Conservation (phyloP, 64 coral and sea anemone genomes). For the Actinia tenebrosa region DNA sequence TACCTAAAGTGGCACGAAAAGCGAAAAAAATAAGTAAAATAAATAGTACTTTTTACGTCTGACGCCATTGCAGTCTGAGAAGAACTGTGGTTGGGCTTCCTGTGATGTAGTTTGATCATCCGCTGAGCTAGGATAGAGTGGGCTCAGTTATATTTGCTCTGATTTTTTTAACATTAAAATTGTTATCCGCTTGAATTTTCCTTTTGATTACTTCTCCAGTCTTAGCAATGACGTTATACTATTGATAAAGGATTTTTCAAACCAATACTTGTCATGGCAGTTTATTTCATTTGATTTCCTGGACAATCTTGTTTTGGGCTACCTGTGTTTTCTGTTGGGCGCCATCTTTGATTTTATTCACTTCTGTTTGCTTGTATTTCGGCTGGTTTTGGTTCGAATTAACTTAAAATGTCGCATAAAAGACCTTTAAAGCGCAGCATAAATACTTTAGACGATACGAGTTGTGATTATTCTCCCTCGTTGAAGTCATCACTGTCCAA, state of each 20-base stretch:
- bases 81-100: not conserved
- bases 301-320: not conserved
- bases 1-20: not conserved
- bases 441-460: not conserved
- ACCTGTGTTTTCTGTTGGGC: not conserved
- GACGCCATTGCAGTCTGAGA: not conserved
- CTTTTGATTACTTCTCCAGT: not conserved
- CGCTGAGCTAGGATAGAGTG: not conserved
- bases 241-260: too few relatives aligned
- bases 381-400: not conserved
- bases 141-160: not conserved
- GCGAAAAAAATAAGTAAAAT: not conserved
- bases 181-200: not conserved
- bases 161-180: not conserved
- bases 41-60: not conserved
- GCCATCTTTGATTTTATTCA: not conserved
- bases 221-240: too few relatives aligned
- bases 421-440: slow-evolving; percentile 1
- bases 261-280: too few relatives aligned
- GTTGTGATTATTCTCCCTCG: not conserved
- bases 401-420: slow-evolving; percentile 2
- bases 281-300: too few relatives aligned
- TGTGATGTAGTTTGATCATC: not conserved
- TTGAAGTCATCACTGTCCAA: not conserved
- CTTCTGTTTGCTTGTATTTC: not conserved